Evolutionary conservation across 2,888 invertebrate species (phyloP).

Genomic region (Periphyllus acericola): DNA sequence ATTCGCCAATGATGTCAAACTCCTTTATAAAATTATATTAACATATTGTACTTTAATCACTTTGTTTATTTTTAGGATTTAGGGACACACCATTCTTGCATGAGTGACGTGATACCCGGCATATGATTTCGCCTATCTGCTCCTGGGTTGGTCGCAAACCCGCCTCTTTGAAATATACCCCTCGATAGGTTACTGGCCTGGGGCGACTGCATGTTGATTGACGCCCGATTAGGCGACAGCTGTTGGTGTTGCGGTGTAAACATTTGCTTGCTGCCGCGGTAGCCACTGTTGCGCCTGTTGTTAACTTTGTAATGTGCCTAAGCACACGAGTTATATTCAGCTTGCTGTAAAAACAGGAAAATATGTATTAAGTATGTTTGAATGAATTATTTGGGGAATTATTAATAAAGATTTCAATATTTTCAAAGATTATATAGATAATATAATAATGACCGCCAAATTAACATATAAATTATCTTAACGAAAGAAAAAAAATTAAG

Average conservation of each 20-base stretch:
- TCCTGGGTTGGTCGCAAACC: constrained; percentile 70
- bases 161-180: constrained; percentile 71
- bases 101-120: constrained; percentile 71
- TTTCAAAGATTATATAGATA: neutral
- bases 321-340: constrained; percentile 59
- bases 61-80: constrained; percentile 15
- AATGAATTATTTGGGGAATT: neutral
- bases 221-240: constrained; percentile 68
- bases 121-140: constrained; percentile 77
- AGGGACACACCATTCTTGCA: constrained; percentile 65
- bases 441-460: neutral
- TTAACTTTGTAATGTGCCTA: constrained; percentile 60
- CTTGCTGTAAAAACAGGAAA: constrained; percentile 30
- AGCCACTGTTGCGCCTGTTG: constrained; percentile 61
- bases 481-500: neutral
- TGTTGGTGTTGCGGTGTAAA: constrained; percentile 65
- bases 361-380: neutral
- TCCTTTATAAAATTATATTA: constrained; percentile 68
- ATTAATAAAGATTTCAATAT: neutral
- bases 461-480: neutral
- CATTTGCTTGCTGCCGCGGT: constrained; percentile 62
- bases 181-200: constrained; percentile 73
- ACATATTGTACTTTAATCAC: constrained; percentile 65
- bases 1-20: constrained; percentile 72
- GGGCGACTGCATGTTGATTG: constrained; percentile 71